Evolutionary conservation across 2,113 vertebrate genomes (phyloP).

Genomic region (Girardinichthys multiradiatus): DNA sequence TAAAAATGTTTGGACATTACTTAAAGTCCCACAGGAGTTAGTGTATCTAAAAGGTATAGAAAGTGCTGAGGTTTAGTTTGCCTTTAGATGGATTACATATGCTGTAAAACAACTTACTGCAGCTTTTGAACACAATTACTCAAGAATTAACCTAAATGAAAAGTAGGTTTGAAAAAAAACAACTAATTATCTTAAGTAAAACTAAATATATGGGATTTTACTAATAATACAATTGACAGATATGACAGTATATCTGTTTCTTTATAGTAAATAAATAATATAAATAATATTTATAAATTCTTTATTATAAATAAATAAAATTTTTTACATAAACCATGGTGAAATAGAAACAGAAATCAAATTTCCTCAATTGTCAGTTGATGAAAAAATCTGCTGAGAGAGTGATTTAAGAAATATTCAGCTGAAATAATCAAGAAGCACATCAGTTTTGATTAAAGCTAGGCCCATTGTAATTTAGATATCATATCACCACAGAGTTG

Average conservation of each 20-base stretch:
- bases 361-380: too few species aligned
- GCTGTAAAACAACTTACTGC: not conserved
- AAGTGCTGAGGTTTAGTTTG: not conserved
- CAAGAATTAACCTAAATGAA: not conserved
- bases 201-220: not conserved
- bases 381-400: too few species aligned
- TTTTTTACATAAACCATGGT: too few species aligned
- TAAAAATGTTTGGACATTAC: not conserved
- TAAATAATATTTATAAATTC: too few species aligned
- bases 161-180: too few species aligned
- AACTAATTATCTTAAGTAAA: too few species aligned
- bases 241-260: not conserved
- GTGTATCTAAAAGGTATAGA: not conserved
- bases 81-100: not conserved
- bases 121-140: not conserved
- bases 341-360: too few species aligned
- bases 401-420: too few species aligned
- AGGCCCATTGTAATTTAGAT: too few species aligned
- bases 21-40: not conserved
- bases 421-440: not conserved
- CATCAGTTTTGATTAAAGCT: not conserved
- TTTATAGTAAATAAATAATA: not conserved
- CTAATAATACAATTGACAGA: not conserved
- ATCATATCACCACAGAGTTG: too few species aligned
- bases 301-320: too few species aligned